A percentile compares a stretch with the other conserved stretches of the same genome.
Conservation (phyloP, 92 coral and sea anemone species). For the Actinostola sp. region DNA sequence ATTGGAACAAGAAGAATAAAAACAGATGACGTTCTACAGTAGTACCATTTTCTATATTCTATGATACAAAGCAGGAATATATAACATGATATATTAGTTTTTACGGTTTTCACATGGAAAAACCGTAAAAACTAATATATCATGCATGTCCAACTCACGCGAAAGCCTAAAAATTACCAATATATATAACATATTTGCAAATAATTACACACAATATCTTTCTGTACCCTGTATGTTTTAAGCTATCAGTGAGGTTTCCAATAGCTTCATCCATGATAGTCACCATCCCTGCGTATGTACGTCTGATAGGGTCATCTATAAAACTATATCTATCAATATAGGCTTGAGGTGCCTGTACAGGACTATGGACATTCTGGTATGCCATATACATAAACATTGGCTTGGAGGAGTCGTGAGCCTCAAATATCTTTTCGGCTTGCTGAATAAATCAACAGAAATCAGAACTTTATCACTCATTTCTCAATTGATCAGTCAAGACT, state of each 20-base stretch:
- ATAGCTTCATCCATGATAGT: constrained; percentile 88
- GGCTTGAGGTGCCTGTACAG: constrained; percentile 75
- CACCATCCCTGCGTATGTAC: constrained; percentile 80
- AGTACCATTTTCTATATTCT: too few species aligned
- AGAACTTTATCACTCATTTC: too few species aligned
- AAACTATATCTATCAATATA: constrained; percentile 65
- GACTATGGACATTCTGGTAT: constrained; percentile 77
- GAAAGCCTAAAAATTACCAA: neutral
- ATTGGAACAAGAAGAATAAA: too few species aligned
- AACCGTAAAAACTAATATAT: too few species aligned
- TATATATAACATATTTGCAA: neutral
- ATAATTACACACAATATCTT: neutral
- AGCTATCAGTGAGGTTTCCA: constrained; percentile 71
- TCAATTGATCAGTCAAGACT: too few species aligned
- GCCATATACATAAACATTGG: constrained; percentile 79
- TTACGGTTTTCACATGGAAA: too few species aligned
- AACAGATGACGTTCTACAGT: too few species aligned
- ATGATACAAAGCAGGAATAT: too few species aligned
- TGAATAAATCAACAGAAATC: constrained; percentile 7
- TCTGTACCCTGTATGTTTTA: constrained; percentile 64
- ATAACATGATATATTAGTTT: too few species aligned
- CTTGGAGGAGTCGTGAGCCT: constrained; percentile 49
- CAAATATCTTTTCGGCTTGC: constrained; percentile 62
- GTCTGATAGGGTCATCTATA: constrained; percentile 62
- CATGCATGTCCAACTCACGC: too few species aligned